Evolutionary conservation across 2,888 invertebrate genomes (phyloP).

Genomic region (Dendrolimus houi): DNA sequence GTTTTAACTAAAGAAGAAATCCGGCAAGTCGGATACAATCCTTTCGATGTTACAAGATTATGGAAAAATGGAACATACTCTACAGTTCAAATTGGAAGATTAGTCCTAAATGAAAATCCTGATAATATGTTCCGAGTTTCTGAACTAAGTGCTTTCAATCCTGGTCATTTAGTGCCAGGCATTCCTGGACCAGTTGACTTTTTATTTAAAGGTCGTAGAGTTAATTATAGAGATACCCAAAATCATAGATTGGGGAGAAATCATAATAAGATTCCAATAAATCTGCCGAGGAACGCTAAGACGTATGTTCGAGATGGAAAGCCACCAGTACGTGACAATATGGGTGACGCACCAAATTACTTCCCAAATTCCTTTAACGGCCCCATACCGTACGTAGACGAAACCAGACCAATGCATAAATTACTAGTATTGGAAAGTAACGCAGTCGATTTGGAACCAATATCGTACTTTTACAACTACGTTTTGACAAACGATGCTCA

Average conservation of each 20-base stretch:
- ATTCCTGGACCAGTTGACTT: constrained; percentile 70
- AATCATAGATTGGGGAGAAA: constrained; percentile 31
- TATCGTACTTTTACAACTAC: constrained; percentile 82
- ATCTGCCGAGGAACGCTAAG: constrained; percentile 21
- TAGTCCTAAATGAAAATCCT: constrained; percentile 65
- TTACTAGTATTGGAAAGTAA: constrained; percentile 18
- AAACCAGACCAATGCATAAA: constrained; percentile 15
- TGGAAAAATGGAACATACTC: constrained; percentile 62
- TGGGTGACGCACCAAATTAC: constrained; percentile 26
- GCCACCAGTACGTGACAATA: constrained; percentile 23
- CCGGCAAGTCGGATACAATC: constrained; percentile 43
- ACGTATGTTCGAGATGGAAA: constrained; percentile 28
- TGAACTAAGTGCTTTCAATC: constrained; percentile 69
- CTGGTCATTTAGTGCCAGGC: constrained; percentile 40
- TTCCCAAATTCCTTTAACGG: constrained; percentile 34
- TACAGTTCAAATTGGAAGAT: constrained; percentile 61
- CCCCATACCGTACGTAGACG: constrained; percentile 27
- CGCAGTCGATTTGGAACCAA: constrained; percentile 65
- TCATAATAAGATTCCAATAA: constrained; percentile 26
- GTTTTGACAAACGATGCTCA: constrained; percentile 30
- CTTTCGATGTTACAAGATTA: constrained; percentile 60
- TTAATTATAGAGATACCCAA: constrained; percentile 76
- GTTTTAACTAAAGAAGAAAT: constrained; percentile 52
- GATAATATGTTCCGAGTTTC: constrained; percentile 65
- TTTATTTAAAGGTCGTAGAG: constrained; percentile 65